Evolutionary conservation across 2,888 invertebrate species (phyloP), one percentile per base, ranked within the genome.

Genomic region (Oxytorus armatus): DNA sequence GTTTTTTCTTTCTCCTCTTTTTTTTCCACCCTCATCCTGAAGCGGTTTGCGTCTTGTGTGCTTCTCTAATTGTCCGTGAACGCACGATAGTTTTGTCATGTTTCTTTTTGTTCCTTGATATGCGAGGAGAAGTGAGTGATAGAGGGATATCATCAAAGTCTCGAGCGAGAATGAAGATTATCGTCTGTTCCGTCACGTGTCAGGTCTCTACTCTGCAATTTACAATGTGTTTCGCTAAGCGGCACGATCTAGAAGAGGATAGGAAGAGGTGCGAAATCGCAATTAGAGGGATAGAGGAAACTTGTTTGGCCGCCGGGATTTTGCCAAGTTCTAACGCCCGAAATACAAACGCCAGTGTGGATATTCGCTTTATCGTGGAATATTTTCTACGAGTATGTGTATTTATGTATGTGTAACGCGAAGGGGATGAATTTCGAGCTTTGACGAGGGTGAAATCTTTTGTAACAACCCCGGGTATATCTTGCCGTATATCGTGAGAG

Each of bases 211-310:
- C 47, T 25, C 49, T 57, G 49, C 65, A 65, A 75, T 79, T 72
- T 66, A 18, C 49, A 0, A 25, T 33, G 53, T 69, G 23, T 39
- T 42, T 42, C 11, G 7, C n/a, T 0, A 51, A 18, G 23, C 11
- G 42, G 14, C 44, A 4, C 47, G n/a, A 16, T 21, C 25, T 1
- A 29, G 57, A 53, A 18, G 39, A 53, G 25, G 73, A 10, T n/a
- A 49, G 18, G 10, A 61, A 59, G 77, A 59, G 77, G 73, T 69
- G 77, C 59, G 63, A 77, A 77, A 63, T 69, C n/a, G 49, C 73
- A 55, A 80, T 80, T 76, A 76, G 68, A 73, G 55, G 68, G 59
- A 80, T 55, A 23, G 25, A 63, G 36, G 63, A 14, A n/a, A n/a
- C n/a, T n/a, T 4, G 44, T 72, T 63, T 68, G 16, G 66, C 72